Evolutionary conservation across 2,797 vertebrate species (phyloP).

Genomic region (Phalanger gymnotis): DNA sequence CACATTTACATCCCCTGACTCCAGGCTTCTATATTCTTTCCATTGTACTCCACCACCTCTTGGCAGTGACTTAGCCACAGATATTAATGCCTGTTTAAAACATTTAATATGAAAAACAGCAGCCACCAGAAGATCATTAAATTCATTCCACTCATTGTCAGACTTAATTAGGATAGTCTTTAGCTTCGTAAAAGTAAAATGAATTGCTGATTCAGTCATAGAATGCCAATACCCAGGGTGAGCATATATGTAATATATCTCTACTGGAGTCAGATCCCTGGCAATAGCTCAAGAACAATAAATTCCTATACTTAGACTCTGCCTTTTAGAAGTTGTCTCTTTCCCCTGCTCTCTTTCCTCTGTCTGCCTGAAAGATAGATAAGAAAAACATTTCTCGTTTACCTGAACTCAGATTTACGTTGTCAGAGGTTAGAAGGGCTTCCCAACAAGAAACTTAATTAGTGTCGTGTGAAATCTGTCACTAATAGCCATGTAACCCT

Average conservation of each 20-base stretch:
- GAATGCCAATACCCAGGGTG: constrained; percentile 8
- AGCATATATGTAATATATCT: background rate
- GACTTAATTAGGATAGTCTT: background rate
- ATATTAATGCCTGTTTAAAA: background rate
- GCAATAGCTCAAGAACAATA: background rate
- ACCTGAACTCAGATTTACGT: background rate
- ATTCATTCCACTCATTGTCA: background rate
- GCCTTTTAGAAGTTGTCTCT: background rate
- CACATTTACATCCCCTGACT: background rate
- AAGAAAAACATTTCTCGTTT: background rate
- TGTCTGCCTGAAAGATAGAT: background rate
- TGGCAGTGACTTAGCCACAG: background rate
- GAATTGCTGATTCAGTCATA: background rate
- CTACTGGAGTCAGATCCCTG: background rate
- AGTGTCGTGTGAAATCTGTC: background rate
- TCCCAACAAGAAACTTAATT: background rate
- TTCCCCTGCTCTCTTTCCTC: background rate
- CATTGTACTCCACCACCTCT: background rate
- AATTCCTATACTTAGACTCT: background rate
- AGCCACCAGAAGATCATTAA: background rate
- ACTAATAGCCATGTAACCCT: constrained; percentile 10
- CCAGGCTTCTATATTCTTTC: background rate
- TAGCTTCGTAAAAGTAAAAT: background rate
- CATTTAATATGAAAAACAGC: background rate
- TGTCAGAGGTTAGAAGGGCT: background rate